Conservation (phyloP, 2,888 invertebrate genomes). For the Melieria crassipennis region DNA sequence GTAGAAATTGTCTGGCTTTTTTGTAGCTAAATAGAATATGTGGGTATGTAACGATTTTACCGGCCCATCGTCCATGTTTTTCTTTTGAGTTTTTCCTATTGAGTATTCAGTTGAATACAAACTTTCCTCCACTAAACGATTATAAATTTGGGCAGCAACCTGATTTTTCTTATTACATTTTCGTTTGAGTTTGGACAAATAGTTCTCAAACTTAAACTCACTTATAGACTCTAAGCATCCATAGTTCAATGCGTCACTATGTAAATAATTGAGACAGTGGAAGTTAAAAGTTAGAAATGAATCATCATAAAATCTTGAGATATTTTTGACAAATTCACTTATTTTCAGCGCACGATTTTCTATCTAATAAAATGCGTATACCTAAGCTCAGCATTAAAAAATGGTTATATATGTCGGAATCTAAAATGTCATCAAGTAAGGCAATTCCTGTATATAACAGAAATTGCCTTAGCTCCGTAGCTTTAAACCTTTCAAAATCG, state of each 20-base stretch:
- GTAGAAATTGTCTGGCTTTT: slow-evolving; percentile 1
- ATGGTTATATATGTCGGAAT: slow-evolving; percentile 24
- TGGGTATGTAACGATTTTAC: slow-evolving; percentile 6
- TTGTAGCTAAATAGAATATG: slow-evolving; percentile 6
- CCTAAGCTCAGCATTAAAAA: slow-evolving; percentile 31
- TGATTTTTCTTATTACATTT: slow-evolving; percentile 18
- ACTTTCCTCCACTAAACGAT: slow-evolving; percentile 22
- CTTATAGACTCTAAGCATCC: slow-evolving; percentile 31
- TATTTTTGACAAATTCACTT: slow-evolving; percentile 34
- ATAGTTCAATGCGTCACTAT: slow-evolving; percentile 26
- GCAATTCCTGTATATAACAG: slow-evolving; percentile 35
- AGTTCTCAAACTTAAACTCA: slow-evolving; percentile 34
- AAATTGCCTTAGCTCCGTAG: slow-evolving; percentile 34
- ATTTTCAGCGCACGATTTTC: slow-evolving; percentile 22
- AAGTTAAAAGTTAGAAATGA: slow-evolving; percentile 33
- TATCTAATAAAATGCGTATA: slow-evolving; percentile 25
- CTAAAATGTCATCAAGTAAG: slow-evolving; percentile 28
- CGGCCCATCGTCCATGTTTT: neutral
- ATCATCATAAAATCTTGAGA: slow-evolving; percentile 27
- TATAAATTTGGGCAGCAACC: slow-evolving; percentile 24
- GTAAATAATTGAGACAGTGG: slow-evolving; percentile 34
- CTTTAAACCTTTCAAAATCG: slow-evolving; percentile 35
- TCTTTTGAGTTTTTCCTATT: neutral
- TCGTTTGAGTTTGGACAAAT: slow-evolving; percentile 25
- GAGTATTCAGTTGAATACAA: neutral